Evolutionary conservation across 2,888 invertebrate species (phyloP).

Genomic region (Agrochola lota): DNA sequence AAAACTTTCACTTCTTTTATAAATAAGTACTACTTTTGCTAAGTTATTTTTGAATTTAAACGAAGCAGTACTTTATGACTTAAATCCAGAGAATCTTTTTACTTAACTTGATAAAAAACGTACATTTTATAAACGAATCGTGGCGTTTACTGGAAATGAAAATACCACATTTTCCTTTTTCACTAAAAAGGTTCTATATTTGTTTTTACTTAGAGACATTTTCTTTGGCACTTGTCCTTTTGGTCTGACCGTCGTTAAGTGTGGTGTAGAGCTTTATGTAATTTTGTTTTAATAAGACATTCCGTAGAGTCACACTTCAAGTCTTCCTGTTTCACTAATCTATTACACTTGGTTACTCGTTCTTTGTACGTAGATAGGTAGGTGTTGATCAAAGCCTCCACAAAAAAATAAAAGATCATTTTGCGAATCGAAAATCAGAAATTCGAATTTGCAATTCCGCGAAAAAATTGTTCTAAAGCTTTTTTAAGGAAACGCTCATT

Average conservation of each 20-base stretch:
- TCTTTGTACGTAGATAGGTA: slow-evolving; percentile 10
- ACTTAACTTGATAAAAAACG: slow-evolving; percentile 48
- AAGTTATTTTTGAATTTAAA: slow-evolving; percentile 37
- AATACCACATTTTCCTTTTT: slow-evolving; percentile 53
- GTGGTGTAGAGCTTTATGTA: slow-evolving; percentile 27
- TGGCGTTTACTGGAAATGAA: slow-evolving; percentile 52
- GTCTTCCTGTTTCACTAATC: background rate
- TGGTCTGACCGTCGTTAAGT: slow-evolving; percentile 46
- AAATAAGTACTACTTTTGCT: slow-evolving; percentile 6
- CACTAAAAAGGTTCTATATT: slow-evolving; percentile 50
- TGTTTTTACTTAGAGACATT: slow-evolving; percentile 52
- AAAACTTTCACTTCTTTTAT: slow-evolving; percentile 12
- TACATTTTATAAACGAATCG: slow-evolving; percentile 37
- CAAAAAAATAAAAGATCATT: slow-evolving; percentile 50
- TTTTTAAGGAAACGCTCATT: slow-evolving; percentile 63
- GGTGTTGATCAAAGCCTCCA: slow-evolving; percentile 13
- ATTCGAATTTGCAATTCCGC: slow-evolving; percentile 54
- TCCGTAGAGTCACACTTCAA: slow-evolving; percentile 10
- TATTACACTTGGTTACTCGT: background rate
- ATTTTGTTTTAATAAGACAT: slow-evolving; percentile 52
- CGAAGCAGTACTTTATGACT: slow-evolving; percentile 22
- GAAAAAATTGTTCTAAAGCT: slow-evolving; percentile 47
- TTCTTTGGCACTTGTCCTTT: slow-evolving; percentile 46
- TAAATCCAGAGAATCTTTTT: slow-evolving; percentile 35
- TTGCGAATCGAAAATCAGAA: slow-evolving; percentile 58